These are phyloP conservation scores for Drosophila sproati DNA, from an alignment of 1,140 invertebrate species.

Conservation along the genomic window DNA sequence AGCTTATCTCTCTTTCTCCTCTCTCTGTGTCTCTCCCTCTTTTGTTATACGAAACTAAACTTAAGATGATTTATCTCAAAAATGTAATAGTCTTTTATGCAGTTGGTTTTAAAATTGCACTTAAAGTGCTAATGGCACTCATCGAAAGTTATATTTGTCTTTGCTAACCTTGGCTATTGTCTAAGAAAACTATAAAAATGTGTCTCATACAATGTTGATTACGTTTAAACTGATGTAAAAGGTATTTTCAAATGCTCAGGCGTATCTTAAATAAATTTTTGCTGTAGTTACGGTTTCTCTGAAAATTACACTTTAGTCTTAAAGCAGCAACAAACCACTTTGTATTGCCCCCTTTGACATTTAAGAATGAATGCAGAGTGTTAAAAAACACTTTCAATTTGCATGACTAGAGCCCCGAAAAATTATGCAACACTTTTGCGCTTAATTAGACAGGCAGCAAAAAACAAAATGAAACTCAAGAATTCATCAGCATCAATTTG, in stretches of 20 bases:
- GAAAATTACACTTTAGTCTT: not conserved
- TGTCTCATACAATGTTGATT: not conserved
- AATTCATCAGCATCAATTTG: slow-evolving; percentile 64
- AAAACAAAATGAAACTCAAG: slow-evolving; percentile 40
- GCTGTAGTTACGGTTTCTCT: not conserved
- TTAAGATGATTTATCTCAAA: slow-evolving; percentile 20
- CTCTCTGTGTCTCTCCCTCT: not conserved
- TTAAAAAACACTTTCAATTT: slow-evolving; percentile 39
- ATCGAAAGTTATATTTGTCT: not conserved
- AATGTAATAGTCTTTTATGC: slow-evolving; percentile 39
- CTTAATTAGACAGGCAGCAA: slow-evolving; percentile 52
- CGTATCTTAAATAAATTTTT: too few species aligned
- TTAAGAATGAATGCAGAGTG: not conserved
- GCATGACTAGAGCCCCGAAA: slow-evolving; percentile 28
- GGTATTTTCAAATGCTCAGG: not conserved
- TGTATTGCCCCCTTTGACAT: not conserved
- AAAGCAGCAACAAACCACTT: not conserved
- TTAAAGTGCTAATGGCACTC: not conserved
- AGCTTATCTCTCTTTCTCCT: slow-evolving; percentile 13
- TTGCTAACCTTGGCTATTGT: not conserved
- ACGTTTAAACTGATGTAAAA: too few species aligned
- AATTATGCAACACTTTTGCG: slow-evolving; percentile 58
- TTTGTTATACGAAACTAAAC: not conserved
- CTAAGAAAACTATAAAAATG: not conserved
- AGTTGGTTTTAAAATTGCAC: slow-evolving; percentile 6